phyloP scores from a whole-genome alignment of 2,797 vertebrate species.

The Tragopan temminckii region DNA sequence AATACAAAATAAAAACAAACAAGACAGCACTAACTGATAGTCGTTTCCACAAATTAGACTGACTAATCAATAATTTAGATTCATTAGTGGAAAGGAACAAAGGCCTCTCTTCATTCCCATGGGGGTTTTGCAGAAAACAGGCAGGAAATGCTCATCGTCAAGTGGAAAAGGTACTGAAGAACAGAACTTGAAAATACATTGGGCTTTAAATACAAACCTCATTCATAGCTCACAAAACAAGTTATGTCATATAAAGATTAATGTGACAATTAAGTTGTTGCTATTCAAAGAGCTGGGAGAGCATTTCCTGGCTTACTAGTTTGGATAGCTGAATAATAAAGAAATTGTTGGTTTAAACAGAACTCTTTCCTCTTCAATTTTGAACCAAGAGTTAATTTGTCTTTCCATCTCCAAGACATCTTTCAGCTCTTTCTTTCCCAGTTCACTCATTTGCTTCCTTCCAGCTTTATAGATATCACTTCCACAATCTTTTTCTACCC shows the following conservation, averaged over 20 bases:
- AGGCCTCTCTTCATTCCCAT: slow-evolving; percentile 19
- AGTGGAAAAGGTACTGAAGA: background rate
- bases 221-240: background rate
- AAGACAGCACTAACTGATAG: background rate
- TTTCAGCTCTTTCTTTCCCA: background rate
- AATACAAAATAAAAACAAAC: no score
- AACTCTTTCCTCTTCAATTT: background rate
- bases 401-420: rapidly evolving
- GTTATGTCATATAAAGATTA: background rate
- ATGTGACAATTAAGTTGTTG: slow-evolving; percentile 2
- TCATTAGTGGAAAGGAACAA: slow-evolving; percentile 32
- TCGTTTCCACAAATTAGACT: slow-evolving; percentile 27
- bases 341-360: background rate
- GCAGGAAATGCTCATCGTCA: slow-evolving; percentile 1
- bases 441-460: background rate
- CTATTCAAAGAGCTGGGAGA: background rate
- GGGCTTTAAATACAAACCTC: slow-evolving; percentile 27
- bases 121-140: slow-evolving; percentile 36
- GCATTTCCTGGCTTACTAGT: background rate
- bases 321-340: background rate
- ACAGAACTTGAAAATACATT: background rate
- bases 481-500: background rate
- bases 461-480: rapidly evolving
- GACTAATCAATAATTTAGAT: slow-evolving; percentile 66
- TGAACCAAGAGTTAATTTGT: background rate